Evolutionary conservation across 35 echinoderm and acorn worm species (phyloP), one percentile per base, ranked within the genome.

Genomic region (Holothuria glaberrima): DNA sequence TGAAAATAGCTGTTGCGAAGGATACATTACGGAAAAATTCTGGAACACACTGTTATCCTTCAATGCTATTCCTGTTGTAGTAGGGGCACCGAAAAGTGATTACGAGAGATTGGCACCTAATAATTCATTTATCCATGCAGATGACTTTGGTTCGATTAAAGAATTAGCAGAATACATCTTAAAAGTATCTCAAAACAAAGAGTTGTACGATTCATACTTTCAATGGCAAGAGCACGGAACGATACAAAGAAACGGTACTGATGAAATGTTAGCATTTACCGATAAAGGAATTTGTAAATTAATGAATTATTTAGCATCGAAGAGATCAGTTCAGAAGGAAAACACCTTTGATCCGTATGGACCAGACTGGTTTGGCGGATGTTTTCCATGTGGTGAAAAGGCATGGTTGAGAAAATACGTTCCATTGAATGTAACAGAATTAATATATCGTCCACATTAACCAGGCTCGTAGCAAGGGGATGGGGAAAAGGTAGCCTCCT

Each of bases 21-120:
- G 89, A n/a, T 94, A 94, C 58, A 94, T 94, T 20, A 94, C 92
- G 20, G 92, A 94, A 58, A 94, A 94, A 58, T 90, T 94, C 30
- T 94, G 92, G 92, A 79, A 88, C 57, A 58, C 12, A 21, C 88
- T 86, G 35, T 21, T 45, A 54, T 88, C 17, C 29, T 33, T 45
- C 30, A n/a, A 69, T 19, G 48, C 82, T 28, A 67, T 92, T 27
- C 91, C 91, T 19, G 57, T 92, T 35, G 82, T 78, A 17, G 44
- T 71, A 0, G 91, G 91, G 19, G 64, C 83, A 20, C 30, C 52
- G 38, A 72, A 65, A 38, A 20, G 88, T 52, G 83, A 90, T 38
- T 90, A 90, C 21, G 68, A 78, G 13, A 26, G 48, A 58, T 27
- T 88, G 10, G 82, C 91, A 36, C 71, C 91, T 2, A 35, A 26